Base-by-base conservation (phyloP, 2,888 invertebrate species). In the Xestia xanthographa region DNA sequence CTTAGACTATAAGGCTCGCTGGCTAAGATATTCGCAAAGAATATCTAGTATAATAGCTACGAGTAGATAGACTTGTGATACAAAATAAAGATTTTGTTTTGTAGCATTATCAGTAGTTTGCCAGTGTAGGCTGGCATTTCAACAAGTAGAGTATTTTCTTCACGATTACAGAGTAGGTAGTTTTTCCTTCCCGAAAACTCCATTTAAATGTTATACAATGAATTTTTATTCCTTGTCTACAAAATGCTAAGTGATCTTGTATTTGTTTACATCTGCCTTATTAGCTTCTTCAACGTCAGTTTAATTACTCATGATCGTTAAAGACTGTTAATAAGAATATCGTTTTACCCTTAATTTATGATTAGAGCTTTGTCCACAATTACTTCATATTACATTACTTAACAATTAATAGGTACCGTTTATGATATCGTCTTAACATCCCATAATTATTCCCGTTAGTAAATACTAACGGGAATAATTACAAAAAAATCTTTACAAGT, bases 311-410 rank as follows among this genome's bases (percentile, higher is more conserved):
- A 48, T 8, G 22, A 41, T 48, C 26, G 53, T 76, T 66, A 53
- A 60, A 29, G 17, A 26, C 45, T 45, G 2, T 2, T 34, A 50
- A 34, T 29, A 48, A 26, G 26, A 53, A 82, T 77, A 82, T 79
- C 77, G 29, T 29, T 66, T 79, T 82, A 76, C 14, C 11, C 45
- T 66, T 79, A 9, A 66, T 9, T 38, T 17, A 48, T 34, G 43
- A 66, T 75, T 60, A 66, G 38, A n/a, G 11, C 34, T 50, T 12
- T n/a, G 29, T 41, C 22, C n/a, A 11, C 6, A 56, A 38, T 72
- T 26, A n/a, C 29, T 79, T n/a, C 17, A 60, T 34, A 34, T 50
- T 56, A 45, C 56, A 17, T 79, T 62, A 43, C 50, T 38, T 50
- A 43, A n/a, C n/a, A 4, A 56, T 8, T 29, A 29, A 3, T 17